Conservation (phyloP, 35 echinoderm and acorn worm genomes). For the Strongylocentrotus purpuratus region DNA sequence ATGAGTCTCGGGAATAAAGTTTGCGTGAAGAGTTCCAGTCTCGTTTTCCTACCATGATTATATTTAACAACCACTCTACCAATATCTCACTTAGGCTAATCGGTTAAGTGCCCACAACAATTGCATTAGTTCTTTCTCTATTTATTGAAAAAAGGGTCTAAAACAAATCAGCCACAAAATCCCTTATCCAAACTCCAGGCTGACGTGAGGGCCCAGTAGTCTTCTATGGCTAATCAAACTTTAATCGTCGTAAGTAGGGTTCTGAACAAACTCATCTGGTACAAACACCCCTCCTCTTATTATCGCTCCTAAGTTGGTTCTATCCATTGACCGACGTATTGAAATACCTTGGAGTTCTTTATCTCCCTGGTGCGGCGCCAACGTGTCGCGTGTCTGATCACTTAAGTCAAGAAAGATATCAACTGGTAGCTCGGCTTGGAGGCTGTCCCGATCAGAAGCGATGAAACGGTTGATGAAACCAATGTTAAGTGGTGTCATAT, state of each 20-base stretch:
- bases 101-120: slow-evolving; percentile 7
- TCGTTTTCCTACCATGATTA: not conserved
- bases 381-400: slow-evolving; percentile 5
- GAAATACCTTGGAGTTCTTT: slow-evolving; percentile 26
- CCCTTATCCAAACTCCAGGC: not conserved
- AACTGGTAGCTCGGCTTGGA: not conserved
- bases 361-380: slow-evolving; percentile 13
- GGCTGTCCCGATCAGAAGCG: not conserved
- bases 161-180: not conserved
- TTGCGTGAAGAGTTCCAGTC: not conserved
- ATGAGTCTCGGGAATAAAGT: not conserved
- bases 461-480: not conserved
- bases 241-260: slow-evolving; percentile 10
- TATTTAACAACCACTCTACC: not conserved
- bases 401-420: slow-evolving; percentile 48
- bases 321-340: slow-evolving; percentile 1
- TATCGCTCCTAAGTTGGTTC: slow-evolving; percentile 8
- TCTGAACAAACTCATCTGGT: slow-evolving; percentile 9
- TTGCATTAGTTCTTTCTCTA: not conserved
- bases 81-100: not conserved
- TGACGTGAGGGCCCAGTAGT: not conserved
- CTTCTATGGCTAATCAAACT: not conserved
- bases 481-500: slow-evolving; percentile 18
- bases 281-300: slow-evolving; percentile 1
- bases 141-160: not conserved